A percentile compares a stretch with the other conserved stretches of the same genome.
phyloP scores from a whole-genome alignment of 2,113 vertebrate species.

The Marcusenius ussheri region DNA sequence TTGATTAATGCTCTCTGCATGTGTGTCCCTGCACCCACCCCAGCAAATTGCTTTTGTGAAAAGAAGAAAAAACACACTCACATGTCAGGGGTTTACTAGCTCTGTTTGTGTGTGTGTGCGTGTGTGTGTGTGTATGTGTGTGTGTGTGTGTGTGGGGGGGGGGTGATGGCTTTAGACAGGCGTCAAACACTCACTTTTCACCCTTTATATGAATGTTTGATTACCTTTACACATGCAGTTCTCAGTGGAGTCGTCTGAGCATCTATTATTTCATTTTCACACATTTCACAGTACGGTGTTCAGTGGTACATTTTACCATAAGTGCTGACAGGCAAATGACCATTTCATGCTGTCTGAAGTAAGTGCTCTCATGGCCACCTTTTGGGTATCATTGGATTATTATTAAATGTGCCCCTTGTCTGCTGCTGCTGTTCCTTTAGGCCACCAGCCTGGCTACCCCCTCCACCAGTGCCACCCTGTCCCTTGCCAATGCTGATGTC shows the following conservation, averaged over 20 bases:
- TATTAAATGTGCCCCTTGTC: neutral
- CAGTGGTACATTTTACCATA: neutral
- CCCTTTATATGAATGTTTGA: neutral
- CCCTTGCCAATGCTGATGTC: constrained; percentile 76
- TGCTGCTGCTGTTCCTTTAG: constrained; percentile 50
- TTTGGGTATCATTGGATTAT: neutral
- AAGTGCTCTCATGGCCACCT: neutral
- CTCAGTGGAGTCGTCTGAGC: neutral
- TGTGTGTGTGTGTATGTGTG: neutral
- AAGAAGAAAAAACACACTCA: neutral
- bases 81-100: constrained; percentile 2
- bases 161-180: neutral
- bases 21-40: neutral
- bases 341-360: neutral
- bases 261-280: neutral
- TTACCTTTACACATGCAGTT: neutral
- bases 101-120: neutral
- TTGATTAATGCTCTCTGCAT: neutral
- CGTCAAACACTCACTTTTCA: neutral
- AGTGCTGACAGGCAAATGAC: neutral
- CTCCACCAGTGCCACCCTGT: constrained; percentile 73
- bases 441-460: constrained; percentile 68
- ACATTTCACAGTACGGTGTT: neutral
- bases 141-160: neutral
- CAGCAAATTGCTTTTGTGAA: neutral